A percentile compares a stretch with the other conserved stretches of the same genome.
Conservation (phyloP, 2,113 vertebrate species). For the Crotalus horridus region DNA sequence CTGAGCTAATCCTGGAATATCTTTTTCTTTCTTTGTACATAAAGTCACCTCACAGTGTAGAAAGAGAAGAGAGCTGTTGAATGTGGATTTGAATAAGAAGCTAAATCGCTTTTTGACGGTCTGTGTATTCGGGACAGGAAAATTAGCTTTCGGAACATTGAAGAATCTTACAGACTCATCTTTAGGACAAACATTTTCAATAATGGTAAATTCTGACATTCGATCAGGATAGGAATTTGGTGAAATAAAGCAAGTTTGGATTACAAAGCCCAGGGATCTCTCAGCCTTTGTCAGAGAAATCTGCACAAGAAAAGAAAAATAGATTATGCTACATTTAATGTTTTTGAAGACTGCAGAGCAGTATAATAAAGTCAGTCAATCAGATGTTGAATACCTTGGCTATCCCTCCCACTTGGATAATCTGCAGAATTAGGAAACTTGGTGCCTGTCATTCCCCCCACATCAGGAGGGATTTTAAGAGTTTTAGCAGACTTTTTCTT, state of each 20-base stretch:
- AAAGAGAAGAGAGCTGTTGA: conserved; percentile 82
- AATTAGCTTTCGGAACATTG: conserved; percentile 61
- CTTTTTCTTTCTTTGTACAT: conserved; percentile 74
- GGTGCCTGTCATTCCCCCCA: neutral
- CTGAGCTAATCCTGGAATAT: conserved; percentile 70
- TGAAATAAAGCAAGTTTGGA: conserved; percentile 88
- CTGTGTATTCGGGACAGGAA: conserved; percentile 62
- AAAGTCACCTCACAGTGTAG: conserved; percentile 90
- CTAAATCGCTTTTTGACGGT: conserved; percentile 84
- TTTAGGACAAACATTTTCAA: conserved; percentile 90
- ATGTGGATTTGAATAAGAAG: conserved; percentile 84
- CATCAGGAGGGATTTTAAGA: neutral
- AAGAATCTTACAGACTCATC: conserved; percentile 86
- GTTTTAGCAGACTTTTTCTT: neutral
- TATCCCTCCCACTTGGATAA: neutral
- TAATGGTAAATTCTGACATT: conserved; percentile 80
- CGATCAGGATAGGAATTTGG: conserved; percentile 73
- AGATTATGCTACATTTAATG: neutral
- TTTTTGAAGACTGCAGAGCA: neutral
- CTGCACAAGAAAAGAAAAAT: conserved; percentile 66
- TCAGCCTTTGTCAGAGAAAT: conserved; percentile 82
- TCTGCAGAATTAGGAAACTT: neutral
- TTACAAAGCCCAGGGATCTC: conserved; percentile 85
- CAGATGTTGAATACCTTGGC: neutral
- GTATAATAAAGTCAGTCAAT: neutral